Conservation (phyloP, 2,888 invertebrate genomes). For the Tinea pellionella region DNA sequence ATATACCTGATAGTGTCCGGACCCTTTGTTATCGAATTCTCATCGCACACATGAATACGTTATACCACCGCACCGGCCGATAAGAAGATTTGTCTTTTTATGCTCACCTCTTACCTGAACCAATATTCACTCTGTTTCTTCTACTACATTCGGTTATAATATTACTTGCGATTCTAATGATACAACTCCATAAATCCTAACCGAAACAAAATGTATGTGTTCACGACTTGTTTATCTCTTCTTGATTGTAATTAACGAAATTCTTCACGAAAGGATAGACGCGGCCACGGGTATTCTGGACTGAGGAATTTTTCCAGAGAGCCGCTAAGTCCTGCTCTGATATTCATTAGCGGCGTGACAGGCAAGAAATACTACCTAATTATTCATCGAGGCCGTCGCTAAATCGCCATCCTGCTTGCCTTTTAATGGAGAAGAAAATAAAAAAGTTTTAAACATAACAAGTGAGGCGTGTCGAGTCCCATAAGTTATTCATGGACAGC, state of each 20-base stretch:
- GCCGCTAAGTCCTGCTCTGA: constrained; percentile 33
- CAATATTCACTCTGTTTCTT: not conserved
- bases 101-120: not conserved
- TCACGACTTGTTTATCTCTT: constrained; percentile 57
- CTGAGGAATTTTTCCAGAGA: constrained; percentile 34
- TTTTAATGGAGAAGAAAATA: constrained; percentile 58
- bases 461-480: constrained; percentile 47
- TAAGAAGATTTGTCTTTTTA: constrained; percentile 10
- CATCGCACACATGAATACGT: constrained; percentile 24
- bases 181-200: constrained; percentile 34
- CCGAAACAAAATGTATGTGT: constrained; percentile 59
- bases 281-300: constrained; percentile 18
- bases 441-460: constrained; percentile 60
- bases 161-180: not conserved
- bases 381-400: constrained; percentile 58
- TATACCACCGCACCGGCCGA: not conserved
- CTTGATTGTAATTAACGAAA: constrained; percentile 49
- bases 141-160: not conserved
- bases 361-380: constrained; percentile 62
- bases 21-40: constrained; percentile 27
- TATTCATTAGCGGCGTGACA: constrained; percentile 65
- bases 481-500: constrained; percentile 57
- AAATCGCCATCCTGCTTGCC: constrained; percentile 49
- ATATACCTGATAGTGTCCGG: constrained; percentile 18
- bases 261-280: constrained; percentile 26